These are phyloP conservation scores for Gymnocephalus cernua DNA, from an alignment of 2,113 vertebrate species.

Conservation along the genomic window DNA sequence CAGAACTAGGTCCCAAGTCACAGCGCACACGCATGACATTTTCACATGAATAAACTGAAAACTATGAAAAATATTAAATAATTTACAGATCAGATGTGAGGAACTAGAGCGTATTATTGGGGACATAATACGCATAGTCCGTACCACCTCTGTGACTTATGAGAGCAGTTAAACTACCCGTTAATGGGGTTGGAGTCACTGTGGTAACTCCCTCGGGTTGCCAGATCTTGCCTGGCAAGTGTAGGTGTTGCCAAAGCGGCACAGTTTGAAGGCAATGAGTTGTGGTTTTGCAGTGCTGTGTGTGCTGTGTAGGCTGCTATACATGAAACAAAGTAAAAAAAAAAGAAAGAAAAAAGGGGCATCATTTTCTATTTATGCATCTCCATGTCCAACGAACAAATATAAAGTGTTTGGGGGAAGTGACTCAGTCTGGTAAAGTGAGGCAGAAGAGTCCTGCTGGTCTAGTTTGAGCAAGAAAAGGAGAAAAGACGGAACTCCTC, in stretches of 20 bases:
- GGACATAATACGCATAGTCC: too few relatives aligned
- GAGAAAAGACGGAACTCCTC: conserved; percentile 44
- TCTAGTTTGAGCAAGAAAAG: conserved; percentile 49
- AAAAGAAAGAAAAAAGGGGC: too few relatives aligned
- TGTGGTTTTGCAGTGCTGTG: background rate
- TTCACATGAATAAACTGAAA: conserved; percentile 50
- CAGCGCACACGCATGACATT: conserved; percentile 4
- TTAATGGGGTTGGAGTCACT: conserved; percentile 36
- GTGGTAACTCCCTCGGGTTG: conserved; percentile 17
- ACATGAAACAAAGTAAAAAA: conserved; percentile 32
- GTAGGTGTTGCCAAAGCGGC: background rate
- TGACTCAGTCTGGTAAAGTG: conserved; percentile 50
- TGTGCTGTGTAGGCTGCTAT: background rate
- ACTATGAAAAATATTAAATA: conserved; percentile 63
- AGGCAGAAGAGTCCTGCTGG: conserved; percentile 50
- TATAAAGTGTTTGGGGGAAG: conserved; percentile 17
- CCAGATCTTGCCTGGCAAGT: conserved; percentile 23
- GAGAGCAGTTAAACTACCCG: conserved; percentile 49
- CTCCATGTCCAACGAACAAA: conserved; percentile 17
- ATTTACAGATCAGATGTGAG: conserved; percentile 61
- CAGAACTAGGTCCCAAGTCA: conserved; percentile 13
- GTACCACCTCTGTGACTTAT: conserved; percentile 45
- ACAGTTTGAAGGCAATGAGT: background rate
- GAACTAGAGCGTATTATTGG: conserved; percentile 71
- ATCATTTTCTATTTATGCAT: conserved; percentile 35